These are phyloP conservation scores for Macropus fuliginosus DNA, from an alignment of 2,797 vertebrate species.

Conservation along the genomic window DNA sequence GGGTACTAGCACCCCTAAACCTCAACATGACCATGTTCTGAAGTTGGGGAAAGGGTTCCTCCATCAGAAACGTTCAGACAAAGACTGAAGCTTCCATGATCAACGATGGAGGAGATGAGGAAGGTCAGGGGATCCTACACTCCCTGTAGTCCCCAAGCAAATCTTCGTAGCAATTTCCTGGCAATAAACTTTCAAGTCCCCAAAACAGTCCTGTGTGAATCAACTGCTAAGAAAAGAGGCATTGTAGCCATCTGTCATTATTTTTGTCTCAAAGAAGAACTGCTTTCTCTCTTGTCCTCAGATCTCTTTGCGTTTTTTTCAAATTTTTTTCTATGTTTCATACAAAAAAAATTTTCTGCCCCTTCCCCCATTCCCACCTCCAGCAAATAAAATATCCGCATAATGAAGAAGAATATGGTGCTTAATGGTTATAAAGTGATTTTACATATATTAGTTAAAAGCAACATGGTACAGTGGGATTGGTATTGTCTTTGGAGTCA, in stretches of 20 bases:
- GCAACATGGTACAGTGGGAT: neutral
- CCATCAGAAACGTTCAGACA: neutral
- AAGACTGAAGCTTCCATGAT: neutral
- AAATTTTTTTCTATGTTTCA: neutral
- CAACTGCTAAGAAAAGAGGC: neutral
- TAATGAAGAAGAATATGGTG: neutral
- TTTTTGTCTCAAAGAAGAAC: neutral
- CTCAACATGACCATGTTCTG: neutral
- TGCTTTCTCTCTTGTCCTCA: neutral
- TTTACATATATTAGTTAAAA: neutral
- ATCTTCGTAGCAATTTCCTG: neutral
- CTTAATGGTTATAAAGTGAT: neutral
- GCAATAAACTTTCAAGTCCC: neutral
- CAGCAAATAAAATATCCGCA: neutral
- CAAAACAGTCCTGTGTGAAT: neutral
- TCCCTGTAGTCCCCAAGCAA: neutral
- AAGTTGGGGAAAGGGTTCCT: neutral
- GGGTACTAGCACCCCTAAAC: too few species aligned
- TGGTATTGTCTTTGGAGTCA: neutral
- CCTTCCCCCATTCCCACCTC: neutral
- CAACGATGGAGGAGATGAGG: neutral
- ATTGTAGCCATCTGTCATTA: neutral
- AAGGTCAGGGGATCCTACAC: neutral
- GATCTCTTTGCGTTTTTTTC: neutral
- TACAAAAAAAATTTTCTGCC: neutral